Evolutionary conservation across 2,888 invertebrate genomes (phyloP).

Genomic region (Tinea pellionella): DNA sequence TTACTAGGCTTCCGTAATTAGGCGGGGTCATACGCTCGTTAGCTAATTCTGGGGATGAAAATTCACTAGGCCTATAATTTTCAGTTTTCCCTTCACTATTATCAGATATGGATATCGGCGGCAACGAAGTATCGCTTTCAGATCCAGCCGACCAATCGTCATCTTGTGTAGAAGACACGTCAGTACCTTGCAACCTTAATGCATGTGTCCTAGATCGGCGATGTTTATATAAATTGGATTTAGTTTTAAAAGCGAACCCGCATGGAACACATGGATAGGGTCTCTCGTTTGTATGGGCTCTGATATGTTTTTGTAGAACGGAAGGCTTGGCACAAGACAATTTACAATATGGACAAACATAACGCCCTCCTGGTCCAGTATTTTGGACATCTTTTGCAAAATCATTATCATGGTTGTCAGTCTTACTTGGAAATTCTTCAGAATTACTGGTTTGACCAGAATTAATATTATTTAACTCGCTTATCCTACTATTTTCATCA

Average conservation of each 20-base stretch:
- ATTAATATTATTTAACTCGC: conserved; percentile 61
- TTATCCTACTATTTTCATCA: conserved; percentile 56
- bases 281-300: conserved; percentile 93
- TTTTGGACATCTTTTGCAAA: conserved; percentile 58
- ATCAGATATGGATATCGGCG: conserved; percentile 50
- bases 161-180: conserved; percentile 59
- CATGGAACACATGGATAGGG: conserved; percentile 91
- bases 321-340: conserved; percentile 92
- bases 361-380: conserved; percentile 71
- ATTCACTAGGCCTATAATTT: conserved; percentile 44
- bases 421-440: conserved; percentile 67
- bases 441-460: conserved; percentile 66
- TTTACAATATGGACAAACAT: conserved; percentile 90
- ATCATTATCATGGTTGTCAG: conserved; percentile 66
- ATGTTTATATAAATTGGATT: conserved; percentile 93
- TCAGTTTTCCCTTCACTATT: conserved; percentile 51
- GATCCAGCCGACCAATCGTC: conserved; percentile 70
- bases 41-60: conserved; percentile 51
- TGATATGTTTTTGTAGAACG: conserved; percentile 92
- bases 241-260: conserved; percentile 93
- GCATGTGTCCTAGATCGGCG: conserved; percentile 81
- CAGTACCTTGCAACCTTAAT: conserved; percentile 73
- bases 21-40: conserved; percentile 36
- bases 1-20: conserved; percentile 25
- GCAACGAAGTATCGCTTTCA: conserved; percentile 67